A percentile compares a stretch with the other conserved stretches of the same genome.
Conservation (phyloP, 2,888 invertebrate species). For the Trilocha varians region DNA sequence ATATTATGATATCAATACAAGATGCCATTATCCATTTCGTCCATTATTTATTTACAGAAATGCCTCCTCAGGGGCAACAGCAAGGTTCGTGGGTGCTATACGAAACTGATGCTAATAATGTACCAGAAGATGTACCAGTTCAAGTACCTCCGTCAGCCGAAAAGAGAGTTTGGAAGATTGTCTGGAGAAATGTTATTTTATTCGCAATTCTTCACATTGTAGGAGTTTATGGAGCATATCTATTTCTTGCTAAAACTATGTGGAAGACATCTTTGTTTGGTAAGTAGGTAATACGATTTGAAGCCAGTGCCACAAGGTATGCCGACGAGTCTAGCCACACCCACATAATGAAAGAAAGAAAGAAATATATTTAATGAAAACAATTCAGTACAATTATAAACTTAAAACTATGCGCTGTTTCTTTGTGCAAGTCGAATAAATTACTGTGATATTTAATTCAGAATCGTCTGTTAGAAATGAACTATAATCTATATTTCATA, state of each 20-base stretch:
- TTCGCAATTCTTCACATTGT: slow-evolving; percentile 81
- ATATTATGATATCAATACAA: no score
- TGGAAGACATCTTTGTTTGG: slow-evolving; percentile 78
- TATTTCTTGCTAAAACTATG: slow-evolving; percentile 81
- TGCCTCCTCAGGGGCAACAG: slow-evolving; percentile 58
- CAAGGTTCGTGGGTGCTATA: slow-evolving; percentile 50
- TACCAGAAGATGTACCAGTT: slow-evolving; percentile 25
- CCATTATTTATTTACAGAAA: slow-evolving; percentile 31
- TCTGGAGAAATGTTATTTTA: slow-evolving; percentile 87
- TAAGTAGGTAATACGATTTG: slow-evolving; percentile 57
- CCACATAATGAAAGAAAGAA: no score
- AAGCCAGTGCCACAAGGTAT: no score
- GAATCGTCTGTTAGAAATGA: no score
- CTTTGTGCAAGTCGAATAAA: no score
- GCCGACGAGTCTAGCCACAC: no score
- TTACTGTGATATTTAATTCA: no score
- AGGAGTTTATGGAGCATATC: slow-evolving; percentile 82
- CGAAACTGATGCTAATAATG: slow-evolving; percentile 47
- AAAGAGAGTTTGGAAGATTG: slow-evolving; percentile 74
- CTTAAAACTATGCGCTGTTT: no score
- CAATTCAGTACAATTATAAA: no score
- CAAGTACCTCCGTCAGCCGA: slow-evolving; percentile 60
- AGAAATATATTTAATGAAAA: no score
- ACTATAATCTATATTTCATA: no score
- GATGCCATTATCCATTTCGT: no score